Percentiles rank a stretch among this genome's conserved stretches.
phyloP scores from a whole-genome alignment of 1,140 invertebrate genomes.

The Danaus plexippus region DNA sequence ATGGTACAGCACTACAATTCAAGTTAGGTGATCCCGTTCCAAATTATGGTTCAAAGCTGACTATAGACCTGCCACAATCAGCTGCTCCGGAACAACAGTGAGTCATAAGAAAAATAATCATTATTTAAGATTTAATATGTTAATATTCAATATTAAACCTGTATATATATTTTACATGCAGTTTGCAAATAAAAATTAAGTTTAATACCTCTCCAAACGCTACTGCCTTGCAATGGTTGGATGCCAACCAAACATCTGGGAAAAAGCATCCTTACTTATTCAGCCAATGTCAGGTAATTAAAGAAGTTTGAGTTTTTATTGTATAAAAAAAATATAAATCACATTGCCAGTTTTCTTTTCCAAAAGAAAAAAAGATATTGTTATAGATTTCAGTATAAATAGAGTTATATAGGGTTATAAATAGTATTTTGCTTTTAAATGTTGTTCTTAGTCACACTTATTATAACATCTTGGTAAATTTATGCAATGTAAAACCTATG shows the following conservation, averaged over 20 bases:
- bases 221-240: conserved; percentile 92
- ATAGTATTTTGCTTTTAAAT: no score
- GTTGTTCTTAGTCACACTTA: no score
- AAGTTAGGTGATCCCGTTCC: conserved; percentile 74
- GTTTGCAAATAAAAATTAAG: conserved; percentile 77
- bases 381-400: neutral
- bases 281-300: conserved; percentile 88
- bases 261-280: conserved; percentile 91
- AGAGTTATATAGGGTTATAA: no score
- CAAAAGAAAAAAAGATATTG: conserved; percentile 40
- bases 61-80: conserved; percentile 76
- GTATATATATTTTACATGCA: conserved; percentile 37
- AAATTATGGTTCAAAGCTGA: conserved; percentile 85
- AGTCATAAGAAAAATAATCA: conserved; percentile 15
- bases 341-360: no score
- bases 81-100: conserved; percentile 58
- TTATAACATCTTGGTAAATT: no score
- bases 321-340: no score
- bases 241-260: conserved; percentile 88
- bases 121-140: no score
- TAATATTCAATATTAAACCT: no score
- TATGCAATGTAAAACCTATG: no score
- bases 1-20: conserved; percentile 75
- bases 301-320: neutral
- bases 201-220: conserved; percentile 83